Evolutionary conservation across 2,113 vertebrate species (phyloP), one percentile per base, ranked within the genome.

Genomic region (Pelodiscus sinensis): DNA sequence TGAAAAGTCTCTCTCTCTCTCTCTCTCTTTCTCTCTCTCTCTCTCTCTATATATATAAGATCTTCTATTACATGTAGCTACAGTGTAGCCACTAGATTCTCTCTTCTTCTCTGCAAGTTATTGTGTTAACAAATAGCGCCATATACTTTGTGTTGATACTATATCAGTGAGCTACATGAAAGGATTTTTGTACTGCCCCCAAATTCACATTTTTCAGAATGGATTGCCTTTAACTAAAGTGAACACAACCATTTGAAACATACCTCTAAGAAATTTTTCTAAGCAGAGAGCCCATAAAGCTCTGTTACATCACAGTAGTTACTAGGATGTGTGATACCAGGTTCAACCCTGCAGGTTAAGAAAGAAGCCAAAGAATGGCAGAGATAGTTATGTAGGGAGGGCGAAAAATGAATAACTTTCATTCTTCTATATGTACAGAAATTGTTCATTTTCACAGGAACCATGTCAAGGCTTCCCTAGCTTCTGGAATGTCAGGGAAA

Each of bases 81-180:
- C 6, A 71, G 51, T 4, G 82, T 93, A 77, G 1, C 3, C 55
- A 79, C 85, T 86, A 84, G 44, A 86, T 82, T 84, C 58, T 91
- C 31, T 85, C 55, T 81, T 35, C 80, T 57, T 44, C 75, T 56
- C 90, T 79, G 51, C 29, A 86, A 83, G 75, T 82, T 94, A 90
- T 86, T 92, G 60, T 92, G 82, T 73, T 92, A 89, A 90, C 56
- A 95, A 94, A 92, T 82, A 94, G 92, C 4, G 35, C 38, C 62
- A 18, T 15, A 38, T 87, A 25, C 3, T 90, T 90, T 81, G 65
- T 87, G 27, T 16, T 89, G 82, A 86, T n/a, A 75, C 25, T 93
- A 5, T 78, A 85, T 54, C 79, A 75, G 56, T 75, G 22, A 0
- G 0, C 15, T 35, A 92, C 87, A 92, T 78, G 50, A 92, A 90